Base-by-base conservation (phyloP, 2,888 invertebrate species). In the Rotaria socialis region DNA sequence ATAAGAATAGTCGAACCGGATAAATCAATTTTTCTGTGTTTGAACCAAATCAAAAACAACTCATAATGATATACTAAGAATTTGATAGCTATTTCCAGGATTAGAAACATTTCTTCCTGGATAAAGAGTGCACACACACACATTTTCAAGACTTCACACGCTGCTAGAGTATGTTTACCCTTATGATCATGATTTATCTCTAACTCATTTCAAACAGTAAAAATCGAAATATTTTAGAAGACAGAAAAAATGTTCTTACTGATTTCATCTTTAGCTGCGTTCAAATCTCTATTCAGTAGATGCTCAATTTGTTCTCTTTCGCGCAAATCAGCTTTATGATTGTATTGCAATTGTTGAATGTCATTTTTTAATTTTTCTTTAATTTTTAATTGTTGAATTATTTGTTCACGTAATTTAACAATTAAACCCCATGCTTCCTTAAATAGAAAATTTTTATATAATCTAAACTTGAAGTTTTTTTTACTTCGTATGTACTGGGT, bases 231-330 rank as follows among this genome's bases (percentile, higher is more conserved):
- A 35, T 35, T 35, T 35, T 35, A 35, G 35, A 35, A 35, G 35
- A 35, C 35, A 35, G 35, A 35, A 35, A 35, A 35, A 35, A 35
- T 2, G 35, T 35, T 60, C 14, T 67, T 67, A 67, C 67, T 67
- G 19, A 80, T 80, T 47, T 80, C 80, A 80, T 80, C 80, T 80
- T 80, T 80, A 19, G 80, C 80, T 24, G 80, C 0, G 47, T 80
- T 80, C 19, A 80, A 47, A 47, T 80, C 80, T 22, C 80, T 7
- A 80, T 80, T 80, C 14, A 80, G 80, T 80, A 80, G n/a, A 3
- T 47, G 43, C n/a, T 80, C 80, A 80, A 80, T 80, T 80, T 80
- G 80, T 80, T 80, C 80, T 47, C 80, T 19, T 47, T 80, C 80
- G 11, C 24, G 2, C 10, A 80, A 41, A 47, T 80, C 80, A n/a